phyloP scores from a whole-genome alignment of 2,797 vertebrate species.

The Urosaurus nigricauda region DNA sequence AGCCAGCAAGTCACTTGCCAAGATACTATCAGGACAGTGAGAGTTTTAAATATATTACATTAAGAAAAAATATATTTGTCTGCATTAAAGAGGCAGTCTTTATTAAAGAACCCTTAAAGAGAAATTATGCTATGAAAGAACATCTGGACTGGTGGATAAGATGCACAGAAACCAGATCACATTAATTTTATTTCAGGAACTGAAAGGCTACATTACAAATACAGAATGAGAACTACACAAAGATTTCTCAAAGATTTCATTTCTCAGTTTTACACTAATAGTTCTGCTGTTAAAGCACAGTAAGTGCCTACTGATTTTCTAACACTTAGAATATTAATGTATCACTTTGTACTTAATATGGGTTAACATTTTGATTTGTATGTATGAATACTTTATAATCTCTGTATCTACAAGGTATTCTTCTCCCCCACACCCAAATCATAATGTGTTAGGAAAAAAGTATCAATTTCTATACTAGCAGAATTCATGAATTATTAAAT shows the following conservation, averaged over 20 bases:
- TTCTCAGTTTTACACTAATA: neutral
- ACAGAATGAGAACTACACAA: neutral
- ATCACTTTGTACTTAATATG: neutral
- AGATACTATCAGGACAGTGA: neutral
- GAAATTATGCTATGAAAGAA: neutral
- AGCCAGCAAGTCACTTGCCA: conserved; percentile 39
- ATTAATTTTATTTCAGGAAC: conserved; percentile 10
- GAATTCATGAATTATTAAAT: conserved; percentile 50
- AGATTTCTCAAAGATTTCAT: conserved; percentile 1
- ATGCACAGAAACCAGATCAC: conserved; percentile 44
- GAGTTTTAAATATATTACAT: conserved; percentile 23
- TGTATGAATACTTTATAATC: neutral
- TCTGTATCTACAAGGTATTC: neutral
- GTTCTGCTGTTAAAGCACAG: conserved; percentile 9
- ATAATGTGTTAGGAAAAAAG: neutral
- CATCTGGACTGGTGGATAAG: conserved; percentile 20
- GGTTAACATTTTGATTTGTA: neutral
- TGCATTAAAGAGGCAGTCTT: neutral
- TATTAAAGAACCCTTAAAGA: accelerated
- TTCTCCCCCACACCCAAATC: neutral
- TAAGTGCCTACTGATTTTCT: neutral
- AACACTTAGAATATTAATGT: neutral
- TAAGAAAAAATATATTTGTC: neutral
- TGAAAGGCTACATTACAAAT: conserved; percentile 10
- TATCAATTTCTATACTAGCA: conserved; percentile 51